These are phyloP conservation scores for Epinephelus fuscoguttatus DNA, from an alignment of 2,113 vertebrate species.

Conservation along the genomic window DNA sequence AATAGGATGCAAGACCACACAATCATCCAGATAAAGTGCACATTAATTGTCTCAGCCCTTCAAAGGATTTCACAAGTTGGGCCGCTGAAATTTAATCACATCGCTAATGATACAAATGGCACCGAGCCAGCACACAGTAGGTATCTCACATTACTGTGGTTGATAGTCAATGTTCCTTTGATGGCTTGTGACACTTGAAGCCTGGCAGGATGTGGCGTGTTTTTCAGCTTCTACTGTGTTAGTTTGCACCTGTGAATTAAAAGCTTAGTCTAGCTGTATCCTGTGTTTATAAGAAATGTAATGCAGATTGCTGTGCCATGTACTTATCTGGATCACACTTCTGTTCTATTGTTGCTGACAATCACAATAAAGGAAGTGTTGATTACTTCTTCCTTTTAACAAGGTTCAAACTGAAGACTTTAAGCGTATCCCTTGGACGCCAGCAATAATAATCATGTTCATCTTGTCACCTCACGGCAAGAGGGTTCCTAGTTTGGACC, in stretches of 20 bases:
- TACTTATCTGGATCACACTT: slow-evolving; percentile 4
- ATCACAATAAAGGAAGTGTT: neutral
- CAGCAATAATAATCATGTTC: too few species aligned
- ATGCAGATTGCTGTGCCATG: neutral
- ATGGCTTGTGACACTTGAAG: neutral
- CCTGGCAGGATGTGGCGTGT: neutral
- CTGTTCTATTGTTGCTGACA: neutral
- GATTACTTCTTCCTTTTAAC: neutral
- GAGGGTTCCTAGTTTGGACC: too few species aligned
- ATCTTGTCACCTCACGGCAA: too few species aligned
- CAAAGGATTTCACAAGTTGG: too few species aligned
- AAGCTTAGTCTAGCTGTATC: neutral
- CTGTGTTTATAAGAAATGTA: neutral
- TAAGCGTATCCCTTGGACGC: too few species aligned
- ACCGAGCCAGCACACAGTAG: neutral
- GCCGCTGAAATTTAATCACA: too few species aligned
- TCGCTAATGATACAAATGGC: neutral
- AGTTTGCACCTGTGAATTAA: slow-evolving; percentile 12
- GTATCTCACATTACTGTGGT: neutral
- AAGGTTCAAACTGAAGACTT: neutral
- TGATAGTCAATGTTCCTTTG: neutral
- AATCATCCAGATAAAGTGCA: too few species aligned
- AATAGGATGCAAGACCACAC: too few species aligned
- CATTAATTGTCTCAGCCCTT: too few species aligned
- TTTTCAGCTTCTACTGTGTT: neutral